Evolutionary conservation across 2,113 vertebrate species (phyloP), one percentile per base, ranked within the genome.

Genomic region (Shinisaurus crocodilurus): DNA sequence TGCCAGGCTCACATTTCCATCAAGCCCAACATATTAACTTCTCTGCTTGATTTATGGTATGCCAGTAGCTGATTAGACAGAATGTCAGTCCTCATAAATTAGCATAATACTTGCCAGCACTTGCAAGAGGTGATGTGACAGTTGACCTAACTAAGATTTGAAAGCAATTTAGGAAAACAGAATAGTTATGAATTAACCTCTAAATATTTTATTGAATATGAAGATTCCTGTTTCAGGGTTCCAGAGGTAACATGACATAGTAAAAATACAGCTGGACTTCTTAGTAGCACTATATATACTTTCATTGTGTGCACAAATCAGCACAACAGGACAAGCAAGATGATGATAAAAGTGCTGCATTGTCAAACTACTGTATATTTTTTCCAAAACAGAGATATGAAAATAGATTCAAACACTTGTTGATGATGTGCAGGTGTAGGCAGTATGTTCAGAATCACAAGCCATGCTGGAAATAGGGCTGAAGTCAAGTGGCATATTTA

Each of bases 191-290:
- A 93, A 86, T 16, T 54, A 92, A 92, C 5, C 5, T 81, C n/a
- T 88, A 37, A 85, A 88, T 90, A 86, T 69, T 95, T 95, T 95
- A 95, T 92, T 95, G 43, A 32, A 90, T 15, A 74, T 63, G 57
- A 54, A 84, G 82, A 94, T 27, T 72, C 86, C 81, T 91, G 23
- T 92, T 95, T 93, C 88, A 92, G 81, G 16, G 86, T 91, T 94
- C 15, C 91, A 90, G 67, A 93, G 57, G n/a, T 89, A 82, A 87
- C 76, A 48, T 87, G 87, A 86, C 48, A 92, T 74, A 89, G 91
- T 89, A 86, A 90, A 63, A 89, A 65, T 54, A 90, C 67, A 88
- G 72, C 85, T 91, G 83, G 2, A 60, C 23, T 1, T 93, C 81
- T 80, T 82, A 7, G 70, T 90, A 87, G 67, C 60, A 72, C 86